Percentiles rank a stretch among this genome's conserved stretches.
Evolutionary conservation across 2,888 invertebrate species (phyloP).

Genomic region (Nemurella pictetii): DNA sequence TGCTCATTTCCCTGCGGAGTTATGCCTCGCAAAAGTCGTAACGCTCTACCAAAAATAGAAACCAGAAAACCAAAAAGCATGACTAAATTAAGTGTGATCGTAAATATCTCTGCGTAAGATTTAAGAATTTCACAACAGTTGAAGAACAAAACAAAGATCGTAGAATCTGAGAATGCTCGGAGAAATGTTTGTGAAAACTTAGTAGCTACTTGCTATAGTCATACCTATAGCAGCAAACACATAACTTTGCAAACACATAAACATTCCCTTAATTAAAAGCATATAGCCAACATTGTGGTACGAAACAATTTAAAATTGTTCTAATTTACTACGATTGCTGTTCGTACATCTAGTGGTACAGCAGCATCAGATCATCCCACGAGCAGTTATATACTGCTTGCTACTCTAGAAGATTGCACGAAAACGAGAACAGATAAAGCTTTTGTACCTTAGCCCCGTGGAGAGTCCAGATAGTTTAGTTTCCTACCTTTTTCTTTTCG

Average conservation of each 20-base stretch:
- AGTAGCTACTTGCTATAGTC: not conserved
- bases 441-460: not conserved
- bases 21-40: not conserved
- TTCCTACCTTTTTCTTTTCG: not conserved
- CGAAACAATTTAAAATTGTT: not conserved
- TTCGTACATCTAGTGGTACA: not conserved
- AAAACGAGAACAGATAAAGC: not conserved
- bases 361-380: not conserved
- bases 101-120: not conserved
- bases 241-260: not conserved
- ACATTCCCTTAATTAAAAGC: not conserved
- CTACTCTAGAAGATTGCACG: not conserved
- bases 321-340: not conserved
- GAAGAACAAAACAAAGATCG: not conserved
- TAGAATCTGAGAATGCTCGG: not conserved
- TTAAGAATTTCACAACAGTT: not conserved
- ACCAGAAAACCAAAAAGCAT: not conserved
- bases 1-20: not conserved
- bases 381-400: not conserved
- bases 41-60: not conserved
- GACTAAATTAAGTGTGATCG: not conserved
- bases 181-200: not conserved
- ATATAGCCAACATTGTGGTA: not conserved
- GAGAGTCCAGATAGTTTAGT: not conserved
- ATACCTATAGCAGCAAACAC: not conserved